phyloP scores from a whole-genome alignment of 2,113 vertebrate species.

The Cyphotilapia sp. region DNA sequence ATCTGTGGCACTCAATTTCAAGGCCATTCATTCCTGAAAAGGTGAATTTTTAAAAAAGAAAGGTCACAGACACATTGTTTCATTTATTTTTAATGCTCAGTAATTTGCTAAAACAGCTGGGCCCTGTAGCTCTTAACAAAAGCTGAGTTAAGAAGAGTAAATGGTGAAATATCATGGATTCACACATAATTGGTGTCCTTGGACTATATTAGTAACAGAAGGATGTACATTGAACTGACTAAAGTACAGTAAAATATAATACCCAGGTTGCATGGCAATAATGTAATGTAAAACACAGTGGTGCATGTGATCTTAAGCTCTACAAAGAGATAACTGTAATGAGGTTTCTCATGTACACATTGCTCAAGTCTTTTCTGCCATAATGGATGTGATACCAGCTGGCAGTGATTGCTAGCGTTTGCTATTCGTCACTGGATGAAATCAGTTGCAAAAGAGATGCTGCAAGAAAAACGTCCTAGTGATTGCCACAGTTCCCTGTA shows the following conservation, averaged over 20 bases:
- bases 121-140: not conserved
- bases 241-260: not conserved
- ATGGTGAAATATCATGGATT: not conserved
- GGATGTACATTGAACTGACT: not conserved
- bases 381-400: not conserved
- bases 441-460: not conserved
- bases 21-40: not conserved
- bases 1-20: not conserved
- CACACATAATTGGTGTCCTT: not conserved
- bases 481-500: not conserved
- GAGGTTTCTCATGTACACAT: not conserved
- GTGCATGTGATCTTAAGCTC: not conserved
- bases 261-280: not conserved
- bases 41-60: not conserved
- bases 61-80: not conserved
- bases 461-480: not conserved
- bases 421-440: not conserved
- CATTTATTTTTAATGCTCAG: not conserved
- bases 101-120: not conserved
- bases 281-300: not conserved
- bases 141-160: not conserved
- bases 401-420: not conserved
- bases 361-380: not conserved
- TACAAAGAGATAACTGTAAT: not conserved
- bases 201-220: not conserved